phyloP scores from a whole-genome alignment of 2,113 vertebrate species.

The Actenoides hombroni region DNA sequence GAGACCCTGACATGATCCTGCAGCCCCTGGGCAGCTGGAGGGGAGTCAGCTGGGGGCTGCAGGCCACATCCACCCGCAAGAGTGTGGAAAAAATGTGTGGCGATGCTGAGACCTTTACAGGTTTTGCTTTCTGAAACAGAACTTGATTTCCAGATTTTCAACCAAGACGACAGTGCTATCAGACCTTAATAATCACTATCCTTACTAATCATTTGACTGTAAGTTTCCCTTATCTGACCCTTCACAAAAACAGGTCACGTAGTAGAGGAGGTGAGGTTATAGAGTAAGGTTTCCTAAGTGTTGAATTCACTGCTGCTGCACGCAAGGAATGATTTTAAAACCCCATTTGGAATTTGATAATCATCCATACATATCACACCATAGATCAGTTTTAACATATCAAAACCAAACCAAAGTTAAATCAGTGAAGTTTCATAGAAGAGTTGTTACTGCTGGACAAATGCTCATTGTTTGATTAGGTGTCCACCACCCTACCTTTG shows the following conservation, averaged over 20 bases:
- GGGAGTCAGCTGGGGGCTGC: neutral
- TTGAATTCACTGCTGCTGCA: neutral
- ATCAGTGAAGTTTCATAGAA: neutral
- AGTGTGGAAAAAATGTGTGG: neutral
- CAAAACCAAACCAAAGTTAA: neutral
- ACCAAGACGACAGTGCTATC: neutral
- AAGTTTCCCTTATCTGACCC: neutral
- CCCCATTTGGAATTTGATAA: neutral
- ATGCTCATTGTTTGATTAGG: neutral
- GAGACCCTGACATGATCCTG: neutral
- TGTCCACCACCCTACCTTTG: neutral
- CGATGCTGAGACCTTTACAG: neutral
- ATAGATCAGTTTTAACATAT: neutral
- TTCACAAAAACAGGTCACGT: neutral
- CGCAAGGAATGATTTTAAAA: neutral
- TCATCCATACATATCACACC: accelerated
- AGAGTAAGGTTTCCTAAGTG: neutral
- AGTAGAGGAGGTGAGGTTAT: neutral
- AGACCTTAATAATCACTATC: neutral
- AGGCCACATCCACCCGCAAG: neutral
- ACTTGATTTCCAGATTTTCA: neutral
- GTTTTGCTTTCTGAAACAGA: neutral
- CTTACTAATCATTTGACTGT: neutral
- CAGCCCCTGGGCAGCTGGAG: neutral
- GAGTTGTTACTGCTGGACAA: neutral